Evolutionary conservation across 2,888 invertebrate genomes (phyloP).

Genomic region (Scelioninae gen. 1): DNA sequence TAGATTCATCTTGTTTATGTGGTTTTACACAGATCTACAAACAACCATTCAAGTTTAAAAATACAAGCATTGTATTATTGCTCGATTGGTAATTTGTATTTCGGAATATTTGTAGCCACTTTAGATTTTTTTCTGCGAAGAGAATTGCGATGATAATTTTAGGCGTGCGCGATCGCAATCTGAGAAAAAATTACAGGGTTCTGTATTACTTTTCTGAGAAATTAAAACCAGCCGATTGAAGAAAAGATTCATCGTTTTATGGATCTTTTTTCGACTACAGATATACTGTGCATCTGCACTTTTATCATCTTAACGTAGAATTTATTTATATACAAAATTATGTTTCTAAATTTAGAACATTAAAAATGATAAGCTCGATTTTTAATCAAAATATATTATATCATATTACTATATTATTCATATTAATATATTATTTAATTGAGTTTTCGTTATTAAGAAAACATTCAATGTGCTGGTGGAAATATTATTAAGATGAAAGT

Average conservation of each 20-base stretch:
- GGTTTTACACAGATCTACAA: too few relatives aligned
- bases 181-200: slow-evolving; percentile 51
- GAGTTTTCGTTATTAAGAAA: too few relatives aligned
- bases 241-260: not conserved
- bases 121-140: too few relatives aligned
- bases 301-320: not conserved
- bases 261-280: not conserved
- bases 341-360: not conserved
- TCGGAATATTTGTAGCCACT: not conserved
- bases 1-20: not conserved
- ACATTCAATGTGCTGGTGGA: too few relatives aligned
- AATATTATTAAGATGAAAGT: slow-evolving; percentile 6
- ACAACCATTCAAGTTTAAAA: not conserved
- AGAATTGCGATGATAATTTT: slow-evolving; percentile 29
- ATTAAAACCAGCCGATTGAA: slow-evolving; percentile 5
- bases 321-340: not conserved
- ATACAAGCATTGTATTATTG: slow-evolving; percentile 20
- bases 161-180: slow-evolving; percentile 35
- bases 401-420: too few relatives aligned
- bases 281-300: not conserved
- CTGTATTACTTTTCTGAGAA: slow-evolving; percentile 32
- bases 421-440: too few relatives aligned
- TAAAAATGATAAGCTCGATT: too few relatives aligned
- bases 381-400: too few relatives aligned
- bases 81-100: not conserved